Conservation (phyloP, 2,888 invertebrate genomes). For the Cataglyphis albicans region DNA sequence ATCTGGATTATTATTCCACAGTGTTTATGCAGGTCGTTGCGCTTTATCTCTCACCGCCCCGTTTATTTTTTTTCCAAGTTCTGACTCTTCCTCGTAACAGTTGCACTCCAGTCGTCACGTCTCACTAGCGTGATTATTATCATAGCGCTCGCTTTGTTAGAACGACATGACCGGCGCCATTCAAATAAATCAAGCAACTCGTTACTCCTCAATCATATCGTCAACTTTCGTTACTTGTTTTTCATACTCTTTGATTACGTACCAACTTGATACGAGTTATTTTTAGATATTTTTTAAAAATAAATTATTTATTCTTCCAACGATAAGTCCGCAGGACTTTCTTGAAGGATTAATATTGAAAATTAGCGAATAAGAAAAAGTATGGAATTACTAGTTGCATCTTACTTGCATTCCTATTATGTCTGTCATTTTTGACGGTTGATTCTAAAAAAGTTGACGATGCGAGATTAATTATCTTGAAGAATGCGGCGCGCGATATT, state of each 20-base stretch:
- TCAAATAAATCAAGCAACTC: slow-evolving; percentile 48
- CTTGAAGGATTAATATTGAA: background rate
- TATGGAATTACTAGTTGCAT: background rate
- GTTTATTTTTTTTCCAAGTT: slow-evolving; percentile 37
- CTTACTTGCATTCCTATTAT: slow-evolving; percentile 4
- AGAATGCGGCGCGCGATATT: slow-evolving; percentile 20
- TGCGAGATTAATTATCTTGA: slow-evolving; percentile 29
- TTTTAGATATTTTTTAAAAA: background rate
- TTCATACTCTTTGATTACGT: slow-evolving; percentile 28
- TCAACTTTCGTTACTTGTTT: slow-evolving; percentile 37
- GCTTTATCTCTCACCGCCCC: slow-evolving; percentile 37
- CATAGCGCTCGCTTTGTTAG: slow-evolving; percentile 42
- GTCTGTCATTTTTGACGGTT: background rate
- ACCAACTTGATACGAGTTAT: slow-evolving; percentile 1
- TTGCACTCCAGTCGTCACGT: slow-evolving; percentile 49
- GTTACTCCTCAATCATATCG: slow-evolving; percentile 30
- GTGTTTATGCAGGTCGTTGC: slow-evolving; percentile 38
- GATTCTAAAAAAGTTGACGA: slow-evolving; percentile 9
- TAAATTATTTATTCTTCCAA: slow-evolving; percentile 1
- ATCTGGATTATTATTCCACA: slow-evolving; percentile 50
- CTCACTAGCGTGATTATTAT: slow-evolving; percentile 48
- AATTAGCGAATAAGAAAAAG: background rate
- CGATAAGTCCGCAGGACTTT: background rate
- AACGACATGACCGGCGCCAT: slow-evolving; percentile 6
- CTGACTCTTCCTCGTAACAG: slow-evolving; percentile 39